A percentile compares a stretch with the other conserved stretches of the same genome.
Evolutionary conservation across 2,797 vertebrate species (phyloP).

Genomic region (Arctocebus calabarensis): DNA sequence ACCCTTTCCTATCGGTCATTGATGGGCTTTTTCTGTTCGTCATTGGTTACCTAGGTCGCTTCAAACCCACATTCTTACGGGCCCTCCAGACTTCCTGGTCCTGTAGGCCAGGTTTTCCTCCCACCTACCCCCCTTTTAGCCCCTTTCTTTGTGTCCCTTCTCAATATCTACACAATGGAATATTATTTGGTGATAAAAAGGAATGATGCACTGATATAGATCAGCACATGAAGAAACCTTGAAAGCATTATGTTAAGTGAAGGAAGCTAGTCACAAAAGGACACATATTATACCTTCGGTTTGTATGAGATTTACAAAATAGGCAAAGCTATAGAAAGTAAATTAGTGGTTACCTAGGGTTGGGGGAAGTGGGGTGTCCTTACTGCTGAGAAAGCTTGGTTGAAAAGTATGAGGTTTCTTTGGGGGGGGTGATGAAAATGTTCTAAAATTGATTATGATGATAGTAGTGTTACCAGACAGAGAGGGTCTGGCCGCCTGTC

Average conservation of each 20-base stretch:
- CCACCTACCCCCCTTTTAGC: too few species aligned
- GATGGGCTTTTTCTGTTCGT: too few species aligned
- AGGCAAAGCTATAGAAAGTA: background rate
- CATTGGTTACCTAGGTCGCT: too few species aligned
- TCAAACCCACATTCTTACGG: too few species aligned
- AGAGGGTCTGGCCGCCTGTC: too few species aligned
- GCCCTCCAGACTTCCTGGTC: too few species aligned
- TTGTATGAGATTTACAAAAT: background rate
- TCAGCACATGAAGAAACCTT: background rate
- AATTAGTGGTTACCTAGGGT: background rate
- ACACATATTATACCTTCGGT: background rate
- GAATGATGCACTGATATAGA: background rate
- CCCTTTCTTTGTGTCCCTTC: too few species aligned
- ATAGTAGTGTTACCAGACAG: too few species aligned
- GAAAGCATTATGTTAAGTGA: background rate
- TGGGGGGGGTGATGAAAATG: background rate
- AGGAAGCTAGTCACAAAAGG: background rate
- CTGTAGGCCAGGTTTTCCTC: too few species aligned
- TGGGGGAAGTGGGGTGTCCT: fast-evolving
- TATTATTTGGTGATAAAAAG: background rate
- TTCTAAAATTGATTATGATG: background rate
- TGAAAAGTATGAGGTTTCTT: background rate
- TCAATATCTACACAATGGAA: too few species aligned
- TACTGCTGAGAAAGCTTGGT: background rate
- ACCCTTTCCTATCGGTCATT: too few species aligned